phyloP scores from a whole-genome alignment of 2,797 vertebrate species.

The Pantherophis vulpinus region DNA sequence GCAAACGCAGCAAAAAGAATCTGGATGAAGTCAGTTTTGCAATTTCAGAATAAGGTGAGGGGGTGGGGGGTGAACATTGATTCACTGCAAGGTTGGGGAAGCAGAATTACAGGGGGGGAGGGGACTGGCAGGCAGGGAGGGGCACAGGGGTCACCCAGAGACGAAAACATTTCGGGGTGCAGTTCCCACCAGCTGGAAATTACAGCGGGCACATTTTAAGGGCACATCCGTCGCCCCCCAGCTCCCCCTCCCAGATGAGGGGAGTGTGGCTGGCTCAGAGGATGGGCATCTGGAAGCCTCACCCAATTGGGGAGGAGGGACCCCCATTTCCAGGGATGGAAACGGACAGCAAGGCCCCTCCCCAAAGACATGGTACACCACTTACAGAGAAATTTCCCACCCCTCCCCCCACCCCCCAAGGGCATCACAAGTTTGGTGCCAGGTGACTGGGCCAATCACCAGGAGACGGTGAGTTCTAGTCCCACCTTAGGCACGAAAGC shows the following conservation, averaged over 20 bases:
- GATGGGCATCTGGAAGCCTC: not conserved
- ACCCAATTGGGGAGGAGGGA: not conserved
- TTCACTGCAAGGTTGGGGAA: too few relatives aligned
- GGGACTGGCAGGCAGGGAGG: not conserved
- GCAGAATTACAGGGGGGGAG: too few relatives aligned
- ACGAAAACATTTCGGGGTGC: not conserved
- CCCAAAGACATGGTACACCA: not conserved
- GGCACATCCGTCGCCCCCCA: not conserved
- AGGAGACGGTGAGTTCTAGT: too few relatives aligned
- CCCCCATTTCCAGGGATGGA: not conserved
- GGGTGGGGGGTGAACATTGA: too few relatives aligned
- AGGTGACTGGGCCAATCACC: too few relatives aligned
- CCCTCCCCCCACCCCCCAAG: too few relatives aligned
- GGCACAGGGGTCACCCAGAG: not conserved
- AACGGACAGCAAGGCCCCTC: not conserved
- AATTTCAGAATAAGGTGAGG: not conserved
- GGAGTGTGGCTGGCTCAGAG: not conserved
- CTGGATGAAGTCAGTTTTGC: not conserved
- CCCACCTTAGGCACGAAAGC: too few relatives aligned
- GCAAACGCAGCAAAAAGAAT: not conserved
- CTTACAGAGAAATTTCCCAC: too few relatives aligned
- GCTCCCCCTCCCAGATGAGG: not conserved
- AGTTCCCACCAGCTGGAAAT: conserved; percentile 17
- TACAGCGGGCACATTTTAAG: not conserved
- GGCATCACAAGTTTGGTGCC: too few relatives aligned